phyloP scores from a whole-genome alignment of 2,797 vertebrate genomes.

The Eidolon dupreanum region DNA sequence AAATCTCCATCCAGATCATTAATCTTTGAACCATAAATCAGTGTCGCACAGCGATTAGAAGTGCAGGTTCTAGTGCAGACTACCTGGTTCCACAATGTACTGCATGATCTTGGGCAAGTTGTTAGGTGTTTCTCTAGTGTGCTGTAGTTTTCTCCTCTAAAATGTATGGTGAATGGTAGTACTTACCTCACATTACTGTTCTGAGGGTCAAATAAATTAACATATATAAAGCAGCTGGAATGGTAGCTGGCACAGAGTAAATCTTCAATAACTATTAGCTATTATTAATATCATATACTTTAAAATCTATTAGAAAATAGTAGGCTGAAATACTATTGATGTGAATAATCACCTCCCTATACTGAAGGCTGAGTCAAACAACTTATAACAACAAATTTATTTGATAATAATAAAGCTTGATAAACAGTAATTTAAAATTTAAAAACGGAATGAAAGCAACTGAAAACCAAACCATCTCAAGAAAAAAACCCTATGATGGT shows the following conservation, averaged over 20 bases:
- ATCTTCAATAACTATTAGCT: constrained; percentile 18
- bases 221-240: not conserved
- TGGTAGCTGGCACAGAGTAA: not conserved
- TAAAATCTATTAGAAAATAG: constrained; percentile 18
- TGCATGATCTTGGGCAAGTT: not conserved
- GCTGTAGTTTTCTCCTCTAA: not conserved
- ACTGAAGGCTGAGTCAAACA: not conserved
- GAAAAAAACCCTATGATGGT: not conserved
- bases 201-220: not conserved
- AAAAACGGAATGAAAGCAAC: not conserved
- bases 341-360: not conserved
- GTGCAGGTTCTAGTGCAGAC: not conserved
- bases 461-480: constrained; percentile 4
- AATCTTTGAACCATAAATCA: not conserved
- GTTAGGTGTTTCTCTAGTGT: not conserved
- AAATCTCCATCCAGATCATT: not conserved
- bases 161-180: not conserved
- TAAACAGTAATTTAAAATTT: not conserved
- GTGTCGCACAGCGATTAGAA: not conserved
- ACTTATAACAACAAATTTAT: not conserved
- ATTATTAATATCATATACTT: constrained; percentile 22
- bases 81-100: not conserved
- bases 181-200: not conserved
- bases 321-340: not conserved
- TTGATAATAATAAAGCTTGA: not conserved